A percentile compares a stretch with the other conserved stretches of the same genome.
These are phyloP conservation scores for Linepithema humile DNA, from an alignment of 1,140 invertebrate species.

Conservation along the genomic window DNA sequence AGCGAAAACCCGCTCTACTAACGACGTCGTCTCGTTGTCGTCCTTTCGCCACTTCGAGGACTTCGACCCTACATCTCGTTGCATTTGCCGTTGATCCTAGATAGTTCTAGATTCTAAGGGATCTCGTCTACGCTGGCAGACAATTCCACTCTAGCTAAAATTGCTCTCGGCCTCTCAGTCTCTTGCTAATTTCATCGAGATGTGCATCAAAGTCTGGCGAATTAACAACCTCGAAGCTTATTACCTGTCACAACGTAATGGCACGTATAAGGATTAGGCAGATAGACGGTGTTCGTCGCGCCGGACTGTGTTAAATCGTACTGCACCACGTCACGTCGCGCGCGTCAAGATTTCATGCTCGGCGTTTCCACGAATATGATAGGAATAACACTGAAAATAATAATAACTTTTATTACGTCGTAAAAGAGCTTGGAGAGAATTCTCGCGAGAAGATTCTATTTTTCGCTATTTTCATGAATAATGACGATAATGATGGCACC, in stretches of 20 bases:
- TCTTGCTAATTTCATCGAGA: constrained; percentile 67
- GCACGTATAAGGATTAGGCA: constrained; percentile 39
- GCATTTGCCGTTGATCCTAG: constrained; percentile 61
- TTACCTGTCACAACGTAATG: constrained; percentile 54
- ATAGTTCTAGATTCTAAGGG: constrained; percentile 60
- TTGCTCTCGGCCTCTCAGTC: constrained; percentile 55
- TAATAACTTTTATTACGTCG: constrained; percentile 23
- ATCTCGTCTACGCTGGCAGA: constrained; percentile 30
- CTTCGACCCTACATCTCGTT: constrained; percentile 41
- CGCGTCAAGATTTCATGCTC: neutral
- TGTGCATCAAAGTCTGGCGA: constrained; percentile 66
- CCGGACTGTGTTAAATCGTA: neutral
- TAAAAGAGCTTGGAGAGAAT: neutral
- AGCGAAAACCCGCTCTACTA: constrained; percentile 53
- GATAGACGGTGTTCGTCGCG: neutral
- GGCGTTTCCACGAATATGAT: neutral
- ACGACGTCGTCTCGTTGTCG: constrained; percentile 60
- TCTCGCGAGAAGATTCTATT: neutral
- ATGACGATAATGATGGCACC: neutral
- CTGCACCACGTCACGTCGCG: neutral
- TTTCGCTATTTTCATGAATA: constrained; percentile 33
- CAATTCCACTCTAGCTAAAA: constrained; percentile 57
- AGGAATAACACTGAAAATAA: constrained; percentile 37
- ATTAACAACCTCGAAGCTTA: constrained; percentile 63
- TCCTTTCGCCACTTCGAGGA: constrained; percentile 55